These are phyloP conservation scores for Lissocephala sabroskyi DNA, from an alignment of 2,888 invertebrate genomes.

Conservation along the genomic window DNA sequence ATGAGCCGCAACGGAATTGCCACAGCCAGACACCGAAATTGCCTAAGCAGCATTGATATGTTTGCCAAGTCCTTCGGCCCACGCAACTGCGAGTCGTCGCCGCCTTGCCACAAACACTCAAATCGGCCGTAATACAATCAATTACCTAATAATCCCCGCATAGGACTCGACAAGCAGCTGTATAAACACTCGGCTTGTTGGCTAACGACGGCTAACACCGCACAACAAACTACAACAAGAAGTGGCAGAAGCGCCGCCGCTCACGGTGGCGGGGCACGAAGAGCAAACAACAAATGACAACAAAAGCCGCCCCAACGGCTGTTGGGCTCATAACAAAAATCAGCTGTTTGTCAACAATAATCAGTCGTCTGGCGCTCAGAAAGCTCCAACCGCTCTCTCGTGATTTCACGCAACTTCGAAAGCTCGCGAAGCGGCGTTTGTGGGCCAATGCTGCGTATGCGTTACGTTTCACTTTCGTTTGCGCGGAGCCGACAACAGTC, in stretches of 20 bases:
- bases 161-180: conserved; percentile 9
- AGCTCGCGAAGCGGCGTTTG: conserved; percentile 32
- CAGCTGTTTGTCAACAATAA: conserved; percentile 46
- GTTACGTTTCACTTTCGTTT: conserved; percentile 57
- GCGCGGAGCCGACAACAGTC: conserved; percentile 20
- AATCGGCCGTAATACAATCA: conserved; percentile 18
- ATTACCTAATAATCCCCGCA: conserved; percentile 22
- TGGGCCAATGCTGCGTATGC: conserved; percentile 54
- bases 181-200: conserved; percentile 9
- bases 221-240: conserved; percentile 16
- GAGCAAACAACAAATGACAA: conserved; percentile 39
- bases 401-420: conserved; percentile 19
- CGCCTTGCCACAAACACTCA: neutral
- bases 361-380: conserved; percentile 22
- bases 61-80: neutral
- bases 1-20: too few relatives aligned
- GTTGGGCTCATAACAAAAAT: conserved; percentile 50
- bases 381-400: conserved; percentile 18
- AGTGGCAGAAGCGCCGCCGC: conserved; percentile 22
- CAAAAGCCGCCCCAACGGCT: conserved; percentile 35
- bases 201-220: too few relatives aligned
- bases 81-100: neutral
- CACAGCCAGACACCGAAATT: neutral
- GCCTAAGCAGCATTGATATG: conserved; percentile 10
- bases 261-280: conserved; percentile 32